Conservation (phyloP, 2,888 invertebrate species). For the Trilocha varians region DNA sequence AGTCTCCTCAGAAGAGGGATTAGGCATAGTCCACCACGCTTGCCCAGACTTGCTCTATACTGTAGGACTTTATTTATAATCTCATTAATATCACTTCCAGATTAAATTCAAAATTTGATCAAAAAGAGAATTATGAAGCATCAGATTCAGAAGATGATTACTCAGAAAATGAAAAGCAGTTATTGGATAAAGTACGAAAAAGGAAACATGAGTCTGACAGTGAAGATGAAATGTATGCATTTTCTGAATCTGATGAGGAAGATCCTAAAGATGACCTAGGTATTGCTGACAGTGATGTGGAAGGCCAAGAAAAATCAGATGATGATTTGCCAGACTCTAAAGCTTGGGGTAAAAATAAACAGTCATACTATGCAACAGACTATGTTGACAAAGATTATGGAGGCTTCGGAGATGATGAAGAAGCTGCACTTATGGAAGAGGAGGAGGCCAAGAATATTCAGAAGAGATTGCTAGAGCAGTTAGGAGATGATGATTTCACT, state of each 20-base stretch:
- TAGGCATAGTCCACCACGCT: no score
- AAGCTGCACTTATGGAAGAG: conserved; percentile 84
- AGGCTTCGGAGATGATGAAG: conserved; percentile 77
- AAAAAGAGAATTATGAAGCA: conserved; percentile 73
- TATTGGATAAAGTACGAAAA: conserved; percentile 75
- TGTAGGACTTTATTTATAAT: background rate
- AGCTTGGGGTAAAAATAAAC: conserved; percentile 91
- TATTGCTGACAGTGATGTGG: conserved; percentile 82
- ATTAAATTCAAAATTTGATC: conserved; percentile 48
- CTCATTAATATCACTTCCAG: conserved; percentile 34
- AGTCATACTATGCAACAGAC: conserved; percentile 88
- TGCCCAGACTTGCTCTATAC: no score
- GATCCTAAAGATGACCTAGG: conserved; percentile 58
- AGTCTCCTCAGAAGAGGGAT: no score
- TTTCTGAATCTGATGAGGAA: conserved; percentile 66
- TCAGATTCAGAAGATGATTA: conserved; percentile 84
- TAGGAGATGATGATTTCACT: conserved; percentile 84
- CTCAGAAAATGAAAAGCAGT: conserved; percentile 75
- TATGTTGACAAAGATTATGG: conserved; percentile 91
- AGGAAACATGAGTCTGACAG: conserved; percentile 68
- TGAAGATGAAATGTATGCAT: conserved; percentile 77
- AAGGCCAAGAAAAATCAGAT: conserved; percentile 79
- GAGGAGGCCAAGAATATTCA: conserved; percentile 88
- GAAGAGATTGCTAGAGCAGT: conserved; percentile 80
- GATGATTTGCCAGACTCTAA: conserved; percentile 83